Percentiles rank a stretch among this genome's conserved stretches.
These are phyloP conservation scores for Pseudoips prasinana DNA, from an alignment of 2,888 invertebrate species.

Conservation along the genomic window DNA sequence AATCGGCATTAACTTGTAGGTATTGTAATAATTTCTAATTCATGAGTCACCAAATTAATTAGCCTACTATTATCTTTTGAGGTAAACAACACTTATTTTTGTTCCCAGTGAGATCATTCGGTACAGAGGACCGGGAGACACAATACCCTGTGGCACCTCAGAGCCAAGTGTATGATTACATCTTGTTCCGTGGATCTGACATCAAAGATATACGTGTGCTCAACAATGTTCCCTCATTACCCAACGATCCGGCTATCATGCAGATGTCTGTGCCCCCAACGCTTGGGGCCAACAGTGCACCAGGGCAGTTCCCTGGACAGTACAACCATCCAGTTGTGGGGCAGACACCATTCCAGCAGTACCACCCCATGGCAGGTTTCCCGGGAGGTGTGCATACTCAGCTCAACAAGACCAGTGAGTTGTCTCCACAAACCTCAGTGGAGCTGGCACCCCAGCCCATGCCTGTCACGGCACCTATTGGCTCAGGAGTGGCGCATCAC, in stretches of 20 bases:
- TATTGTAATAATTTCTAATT: too few species aligned
- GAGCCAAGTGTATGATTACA: slow-evolving; percentile 99
- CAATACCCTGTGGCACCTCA: slow-evolving; percentile 97
- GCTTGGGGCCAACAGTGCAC: slow-evolving; percentile 83
- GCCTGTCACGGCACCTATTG: slow-evolving; percentile 65
- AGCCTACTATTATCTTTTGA: too few species aligned
- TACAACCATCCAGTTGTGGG: slow-evolving; percentile 88
- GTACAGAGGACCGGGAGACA: slow-evolving; percentile 98
- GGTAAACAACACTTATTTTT: too few species aligned
- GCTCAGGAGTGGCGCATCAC: slow-evolving; percentile 72
- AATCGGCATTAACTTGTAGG: too few species aligned
- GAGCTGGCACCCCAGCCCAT: slow-evolving; percentile 62
- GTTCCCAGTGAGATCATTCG: slow-evolving; percentile 96
- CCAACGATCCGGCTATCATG: slow-evolving; percentile 99
- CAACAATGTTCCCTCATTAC: slow-evolving; percentile 91
- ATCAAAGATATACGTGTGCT: slow-evolving; percentile 99
- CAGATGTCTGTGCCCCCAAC: slow-evolving; percentile 91
- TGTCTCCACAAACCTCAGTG: slow-evolving; percentile 72
- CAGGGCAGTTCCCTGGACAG: slow-evolving; percentile 82
- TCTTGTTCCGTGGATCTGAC: slow-evolving; percentile 98
- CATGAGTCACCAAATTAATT: too few species aligned
- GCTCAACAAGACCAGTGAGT: slow-evolving; percentile 80
- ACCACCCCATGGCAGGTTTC: slow-evolving; percentile 79
- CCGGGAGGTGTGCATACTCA: slow-evolving; percentile 70
- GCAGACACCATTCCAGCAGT: slow-evolving; percentile 72